A percentile compares a stretch with the other conserved stretches of the same genome.
phyloP scores from a whole-genome alignment of 2,113 vertebrate genomes.

The human region GRCh38 chr19:50169001-50169500 shows the following conservation, averaged over 20 bases:
- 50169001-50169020: not conserved
- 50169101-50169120: not conserved
- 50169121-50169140: not conserved
- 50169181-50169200: fast-evolving
- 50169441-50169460: not conserved
- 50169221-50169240: not conserved
- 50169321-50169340: not conserved
- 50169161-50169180: fast-evolving
- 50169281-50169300: not conserved
- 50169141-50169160: not conserved
- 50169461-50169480: not conserved
- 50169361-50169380: not conserved
- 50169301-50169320: not conserved
- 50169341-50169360: not conserved
- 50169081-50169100: not conserved
- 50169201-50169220: not conserved
- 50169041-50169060: not conserved
- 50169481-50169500: too few species aligned
- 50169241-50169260: too few species aligned
- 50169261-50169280: constrained; percentile 52
- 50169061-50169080: not conserved
- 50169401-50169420: not conserved
- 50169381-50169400: not conserved
- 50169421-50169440: not conserved
- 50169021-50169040: not conserved